These are phyloP conservation scores for Romanomermis culicivorax DNA, from an alignment of 2,888 invertebrate genomes.

Conservation along the genomic window DNA sequence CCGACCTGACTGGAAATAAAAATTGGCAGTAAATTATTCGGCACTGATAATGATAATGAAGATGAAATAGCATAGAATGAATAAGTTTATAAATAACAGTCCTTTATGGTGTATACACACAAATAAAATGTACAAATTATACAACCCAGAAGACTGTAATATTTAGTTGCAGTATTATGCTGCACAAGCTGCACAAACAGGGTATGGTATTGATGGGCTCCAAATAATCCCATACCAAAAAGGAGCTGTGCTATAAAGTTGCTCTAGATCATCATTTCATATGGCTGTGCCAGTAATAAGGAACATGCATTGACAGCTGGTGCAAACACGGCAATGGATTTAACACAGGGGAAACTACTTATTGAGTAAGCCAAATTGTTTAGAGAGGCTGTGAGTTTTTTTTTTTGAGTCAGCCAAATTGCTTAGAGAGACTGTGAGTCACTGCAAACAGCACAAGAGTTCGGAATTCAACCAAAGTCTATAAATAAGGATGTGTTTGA, in stretches of 20 bases:
- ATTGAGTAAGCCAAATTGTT: neutral
- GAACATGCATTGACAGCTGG: neutral
- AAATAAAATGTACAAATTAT: neutral
- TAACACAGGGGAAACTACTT: neutral
- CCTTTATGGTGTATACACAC: too few species aligned
- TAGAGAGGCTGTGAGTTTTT: neutral
- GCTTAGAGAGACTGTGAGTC: too few species aligned
- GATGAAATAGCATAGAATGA: too few species aligned
- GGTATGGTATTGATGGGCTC: neutral
- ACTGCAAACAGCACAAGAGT: too few species aligned
- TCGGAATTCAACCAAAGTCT: too few species aligned
- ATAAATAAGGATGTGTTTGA: too few species aligned
- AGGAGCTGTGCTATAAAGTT: neutral
- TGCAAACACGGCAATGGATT: neutral
- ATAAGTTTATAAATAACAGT: too few species aligned
- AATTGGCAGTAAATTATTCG: too few species aligned
- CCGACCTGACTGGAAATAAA: too few species aligned
- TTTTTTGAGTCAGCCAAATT: neutral
- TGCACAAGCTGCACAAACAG: constrained; percentile 1
- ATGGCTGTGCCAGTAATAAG: neutral
- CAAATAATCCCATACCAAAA: neutral
- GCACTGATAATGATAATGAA: too few species aligned
- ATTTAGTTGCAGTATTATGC: neutral
- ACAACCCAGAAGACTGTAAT: neutral
- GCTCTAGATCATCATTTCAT: neutral